Evolutionary conservation across 2,113 vertebrate species (phyloP), one percentile per base, ranked within the genome.

Genomic region (Melanerpes formicivorus): DNA sequence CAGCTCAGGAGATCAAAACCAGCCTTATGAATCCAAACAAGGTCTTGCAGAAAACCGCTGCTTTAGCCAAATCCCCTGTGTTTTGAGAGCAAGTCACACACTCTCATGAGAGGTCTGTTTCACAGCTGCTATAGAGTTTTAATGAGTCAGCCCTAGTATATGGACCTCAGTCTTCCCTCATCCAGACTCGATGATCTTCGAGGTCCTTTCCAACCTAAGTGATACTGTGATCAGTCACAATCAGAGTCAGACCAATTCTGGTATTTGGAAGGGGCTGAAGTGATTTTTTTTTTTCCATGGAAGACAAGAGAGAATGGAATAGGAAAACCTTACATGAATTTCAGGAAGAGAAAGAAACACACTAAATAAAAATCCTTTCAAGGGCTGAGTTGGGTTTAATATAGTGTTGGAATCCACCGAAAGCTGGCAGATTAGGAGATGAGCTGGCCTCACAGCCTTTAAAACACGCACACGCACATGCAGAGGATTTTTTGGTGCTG

Each of bases 291-390:
- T 74, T 74, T 40, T 72, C 34, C 26, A 87, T 58, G 42, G 42
- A 62, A 76, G 66, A 70, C 18, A 67, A 58, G 58, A 58, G 26
- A 69, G 60, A 88, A 55, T 29, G 17, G 34, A 92, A 78, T 13
- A 56, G 21, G 50, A 84, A 67, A 80, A 72, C 48, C 66, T 32
- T 27, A 19, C 22, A 29, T 42, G 54, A 73, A 90, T 29, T 89
- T n/a, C 26, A 66, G 52, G 27, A 70, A 86, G 21, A 77, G 66
- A 76, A n/a, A 87, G 48, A 92, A 62, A 62, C 23, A 81, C 4
- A 37, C 34, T 52, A 67, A 93, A 89, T 81, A 81, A 90, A 95
- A 92, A 88, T 25, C 18, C 34, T 88, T 90, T 84, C 34, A 79
- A 84, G 46, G 22, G 34, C 70, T 63, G 63, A 86, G 25, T 32